Evolutionary conservation across 2,888 invertebrate genomes (phyloP), one percentile per base, ranked within the genome.

Genomic region (Odontocerum albicorne): DNA sequence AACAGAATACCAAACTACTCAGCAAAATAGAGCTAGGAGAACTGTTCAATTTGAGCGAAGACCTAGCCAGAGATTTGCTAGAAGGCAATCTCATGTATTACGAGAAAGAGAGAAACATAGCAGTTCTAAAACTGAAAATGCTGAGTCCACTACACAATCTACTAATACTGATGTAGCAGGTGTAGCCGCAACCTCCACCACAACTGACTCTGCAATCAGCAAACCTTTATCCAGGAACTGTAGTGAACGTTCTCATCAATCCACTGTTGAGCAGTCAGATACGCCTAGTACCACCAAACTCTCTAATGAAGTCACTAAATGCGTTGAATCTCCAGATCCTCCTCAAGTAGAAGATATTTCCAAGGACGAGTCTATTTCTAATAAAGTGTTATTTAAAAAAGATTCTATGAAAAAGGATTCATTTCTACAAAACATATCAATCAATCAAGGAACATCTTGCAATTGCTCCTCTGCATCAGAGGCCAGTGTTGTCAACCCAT

Each of bases 1-100:
- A 70, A 99, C 99, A 1, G 99, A 99, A 75, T 98, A 96, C 71
- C 98, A 99, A 77, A 92, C 95, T 19, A 92, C 96, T 6, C 92
- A 92, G 67, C 86, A 90, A 67, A 94, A 90, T 72, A 83, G 92
- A 60, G 93, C 95, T 1, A 80, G 96, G 38, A 83, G 96, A 49
- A 95, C 94, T 1, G 96, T 96, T 4, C 94, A 96, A 69, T 95
- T 99, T 71, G 98, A 99, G 73, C 82, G 99, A 57, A 83, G 96
- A 47, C 97, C 98, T 0, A 96, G 96, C 74, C 98, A 99, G 72
- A 80, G 98, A 60, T 98, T 95, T 70, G 96, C 96, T 22, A 82
- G 95, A 49, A 81, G 97, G 51, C 95, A 95, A 69, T 93, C 92
- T 58, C 94, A 94, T 69, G 87, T 94, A 19, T 70, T 92, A 44